These are phyloP conservation scores for Burhinus bistriatus DNA, from an alignment of 2,113 vertebrate species.

Conservation along the genomic window DNA sequence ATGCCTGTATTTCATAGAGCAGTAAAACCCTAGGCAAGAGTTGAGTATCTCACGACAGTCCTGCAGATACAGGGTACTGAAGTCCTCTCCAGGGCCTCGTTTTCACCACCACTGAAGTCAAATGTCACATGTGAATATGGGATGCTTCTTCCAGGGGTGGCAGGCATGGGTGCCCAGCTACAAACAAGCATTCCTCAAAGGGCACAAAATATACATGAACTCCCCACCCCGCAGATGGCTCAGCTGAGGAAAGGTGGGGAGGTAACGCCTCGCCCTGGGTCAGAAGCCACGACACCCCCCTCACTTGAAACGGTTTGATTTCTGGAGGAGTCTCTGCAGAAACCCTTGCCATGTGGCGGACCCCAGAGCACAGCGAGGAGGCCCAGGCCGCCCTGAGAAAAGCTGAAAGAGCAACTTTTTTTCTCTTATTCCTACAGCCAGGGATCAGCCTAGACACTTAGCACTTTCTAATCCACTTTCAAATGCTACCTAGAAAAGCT, in stretches of 20 bases:
- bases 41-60: neutral
- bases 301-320: neutral
- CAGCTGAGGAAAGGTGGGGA: neutral
- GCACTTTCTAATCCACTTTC: neutral
- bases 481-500: neutral
- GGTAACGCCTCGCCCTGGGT: neutral
- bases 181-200: neutral
- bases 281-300: neutral
- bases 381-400: neutral
- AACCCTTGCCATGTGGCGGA: accelerated
- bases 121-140: accelerated
- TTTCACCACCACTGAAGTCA: neutral
- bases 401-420: neutral
- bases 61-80: neutral
- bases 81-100: neutral
- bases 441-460: neutral
- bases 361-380: neutral
- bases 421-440: neutral
- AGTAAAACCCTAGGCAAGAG: neutral
- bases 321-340: neutral
- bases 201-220: neutral
- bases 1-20: neutral
- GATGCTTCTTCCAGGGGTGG: neutral
- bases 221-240: neutral
- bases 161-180: neutral